Evolutionary conservation across 2,113 vertebrate genomes (phyloP).

Genomic region (Corvus moneduloides): DNA sequence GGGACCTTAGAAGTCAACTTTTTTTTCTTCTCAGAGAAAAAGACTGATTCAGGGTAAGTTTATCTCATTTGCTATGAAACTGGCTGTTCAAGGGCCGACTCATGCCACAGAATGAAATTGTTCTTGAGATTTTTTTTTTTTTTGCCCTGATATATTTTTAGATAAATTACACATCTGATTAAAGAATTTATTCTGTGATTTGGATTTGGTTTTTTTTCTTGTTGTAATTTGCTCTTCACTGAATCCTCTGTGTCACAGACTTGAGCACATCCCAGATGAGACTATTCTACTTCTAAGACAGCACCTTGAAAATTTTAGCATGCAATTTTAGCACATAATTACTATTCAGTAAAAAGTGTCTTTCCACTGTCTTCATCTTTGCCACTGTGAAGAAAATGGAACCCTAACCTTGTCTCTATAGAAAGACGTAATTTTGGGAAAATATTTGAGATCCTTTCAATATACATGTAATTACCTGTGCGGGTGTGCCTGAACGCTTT

Average conservation of each 20-base stretch:
- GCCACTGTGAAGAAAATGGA: background rate
- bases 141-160: background rate
- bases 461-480: background rate
- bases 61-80: background rate
- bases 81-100: accelerated
- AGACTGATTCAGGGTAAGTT: background rate
- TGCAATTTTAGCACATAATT: background rate
- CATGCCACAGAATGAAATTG: background rate
- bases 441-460: background rate
- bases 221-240: background rate
- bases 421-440: background rate
- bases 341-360: background rate
- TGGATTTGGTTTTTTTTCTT: background rate
- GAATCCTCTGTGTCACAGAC: background rate
- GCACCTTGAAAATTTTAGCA: background rate
- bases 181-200: background rate
- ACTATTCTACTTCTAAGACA: background rate
- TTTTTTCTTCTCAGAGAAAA: background rate
- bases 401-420: background rate
- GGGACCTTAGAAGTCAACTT: background rate
- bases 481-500: background rate
- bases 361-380: background rate
- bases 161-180: background rate
- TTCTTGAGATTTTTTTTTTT: background rate
- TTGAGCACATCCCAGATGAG: background rate